Evolutionary conservation across 2,797 vertebrate genomes (phyloP).

Genomic region (Tragopan temminckii): DNA sequence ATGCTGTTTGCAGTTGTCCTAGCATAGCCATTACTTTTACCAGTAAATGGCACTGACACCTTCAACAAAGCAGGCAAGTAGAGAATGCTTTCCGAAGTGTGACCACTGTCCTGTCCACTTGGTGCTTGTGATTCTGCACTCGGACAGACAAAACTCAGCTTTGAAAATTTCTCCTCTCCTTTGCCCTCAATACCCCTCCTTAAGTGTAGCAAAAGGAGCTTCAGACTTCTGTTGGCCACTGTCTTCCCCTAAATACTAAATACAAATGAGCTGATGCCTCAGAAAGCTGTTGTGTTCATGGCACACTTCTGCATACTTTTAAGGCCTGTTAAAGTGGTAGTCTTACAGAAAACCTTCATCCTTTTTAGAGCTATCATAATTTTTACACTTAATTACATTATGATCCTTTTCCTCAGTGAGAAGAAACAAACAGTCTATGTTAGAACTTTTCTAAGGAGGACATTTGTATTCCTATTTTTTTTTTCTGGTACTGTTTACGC

Average conservation of each 20-base stretch:
- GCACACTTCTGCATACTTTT: neutral
- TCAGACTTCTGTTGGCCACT: neutral
- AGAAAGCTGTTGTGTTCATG: neutral
- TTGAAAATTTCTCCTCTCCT: neutral
- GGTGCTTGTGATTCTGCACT: neutral
- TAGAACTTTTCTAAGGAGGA: neutral
- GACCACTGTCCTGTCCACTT: neutral
- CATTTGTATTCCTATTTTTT: neutral
- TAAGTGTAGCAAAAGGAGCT: neutral
- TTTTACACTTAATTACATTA: neutral
- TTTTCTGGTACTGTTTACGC: fast-evolving
- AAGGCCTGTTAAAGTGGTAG: neutral
- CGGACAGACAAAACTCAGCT: neutral
- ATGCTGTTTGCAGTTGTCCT: neutral
- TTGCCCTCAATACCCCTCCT: neutral
- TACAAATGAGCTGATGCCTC: neutral
- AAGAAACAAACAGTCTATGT: neutral
- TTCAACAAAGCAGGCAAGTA: neutral
- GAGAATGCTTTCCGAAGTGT: fast-evolving
- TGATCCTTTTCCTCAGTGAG: neutral
- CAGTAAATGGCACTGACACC: neutral
- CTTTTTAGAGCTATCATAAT: neutral
- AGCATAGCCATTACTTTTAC: neutral
- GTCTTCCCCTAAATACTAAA: neutral
- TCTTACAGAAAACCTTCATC: neutral